Percentiles rank a stretch among this genome's conserved stretches.
These are phyloP conservation scores for Cuculus canorus DNA, from an alignment of 2,797 vertebrate genomes.

Conservation along the genomic window DNA sequence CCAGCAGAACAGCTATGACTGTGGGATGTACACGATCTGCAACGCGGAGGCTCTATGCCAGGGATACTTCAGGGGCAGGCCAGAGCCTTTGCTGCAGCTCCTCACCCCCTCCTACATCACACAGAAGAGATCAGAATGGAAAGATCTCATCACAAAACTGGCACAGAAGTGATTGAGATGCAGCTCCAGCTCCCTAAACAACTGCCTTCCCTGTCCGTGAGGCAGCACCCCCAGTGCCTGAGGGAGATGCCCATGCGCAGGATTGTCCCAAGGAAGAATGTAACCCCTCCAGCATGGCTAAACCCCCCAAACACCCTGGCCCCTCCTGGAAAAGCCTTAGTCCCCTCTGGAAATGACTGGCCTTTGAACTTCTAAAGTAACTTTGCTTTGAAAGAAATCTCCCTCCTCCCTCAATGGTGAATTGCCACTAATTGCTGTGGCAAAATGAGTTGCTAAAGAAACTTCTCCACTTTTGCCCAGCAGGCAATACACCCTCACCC, in stretches of 20 bases:
- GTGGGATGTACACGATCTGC: conserved; percentile 98
- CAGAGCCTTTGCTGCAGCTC: conserved; percentile 80
- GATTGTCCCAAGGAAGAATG: conserved; percentile 54
- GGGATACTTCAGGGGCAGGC: conserved; percentile 74
- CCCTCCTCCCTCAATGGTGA: neutral
- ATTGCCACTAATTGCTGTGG: neutral
- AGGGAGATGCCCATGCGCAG: conserved; percentile 31
- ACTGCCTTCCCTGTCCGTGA: neutral
- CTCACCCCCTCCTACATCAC: conserved; percentile 92
- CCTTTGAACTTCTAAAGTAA: neutral
- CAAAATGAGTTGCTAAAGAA: neutral
- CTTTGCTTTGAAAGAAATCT: conserved; percentile 19
- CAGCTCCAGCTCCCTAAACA: neutral
- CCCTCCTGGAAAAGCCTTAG: conserved; percentile 47
- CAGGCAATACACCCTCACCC: neutral
- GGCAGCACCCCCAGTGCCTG: conserved; percentile 48
- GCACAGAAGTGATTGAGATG: conserved; percentile 67
- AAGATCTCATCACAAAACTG: conserved; percentile 81
- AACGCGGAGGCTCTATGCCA: conserved; percentile 90
- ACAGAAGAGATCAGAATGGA: conserved; percentile 89
- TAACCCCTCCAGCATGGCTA: conserved; percentile 58
- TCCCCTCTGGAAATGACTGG: neutral
- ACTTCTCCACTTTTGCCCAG: neutral
- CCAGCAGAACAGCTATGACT: conserved; percentile 98
- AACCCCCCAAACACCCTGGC: neutral